phyloP scores from a whole-genome alignment of 2,113 vertebrate species.

The Psettodes erumei region DNA sequence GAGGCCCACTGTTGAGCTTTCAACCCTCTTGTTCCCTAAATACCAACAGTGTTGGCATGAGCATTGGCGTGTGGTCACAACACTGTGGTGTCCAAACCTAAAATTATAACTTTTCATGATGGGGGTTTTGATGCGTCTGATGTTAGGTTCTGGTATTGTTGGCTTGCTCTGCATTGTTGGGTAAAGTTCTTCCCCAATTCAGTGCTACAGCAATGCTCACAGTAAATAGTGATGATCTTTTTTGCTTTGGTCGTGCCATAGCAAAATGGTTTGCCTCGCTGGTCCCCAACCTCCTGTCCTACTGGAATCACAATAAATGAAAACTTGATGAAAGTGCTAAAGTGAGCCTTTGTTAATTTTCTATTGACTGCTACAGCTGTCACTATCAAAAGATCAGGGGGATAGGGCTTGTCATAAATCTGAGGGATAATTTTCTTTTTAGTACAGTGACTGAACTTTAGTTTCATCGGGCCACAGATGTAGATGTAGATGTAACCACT shows the following conservation, averaged over 20 bases:
- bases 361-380: conserved; percentile 64
- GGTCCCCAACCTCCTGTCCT: conserved; percentile 70
- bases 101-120: conserved; percentile 43
- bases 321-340: conserved; percentile 76
- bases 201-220: conserved; percentile 35
- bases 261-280: conserved; percentile 55
- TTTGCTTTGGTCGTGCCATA: conserved; percentile 54
- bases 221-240: conserved; percentile 25
- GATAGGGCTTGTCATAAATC: conserved; percentile 65
- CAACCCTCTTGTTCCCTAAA: conserved; percentile 25
- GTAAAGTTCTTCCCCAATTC: conserved; percentile 39
- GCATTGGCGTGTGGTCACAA: conserved; percentile 53
- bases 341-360: conserved; percentile 67
- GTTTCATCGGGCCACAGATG: conserved; percentile 63
- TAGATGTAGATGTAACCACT: conserved; percentile 46
- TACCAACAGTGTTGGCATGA: conserved; percentile 48
- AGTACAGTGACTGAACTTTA: conserved; percentile 62
- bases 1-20: conserved; percentile 39
- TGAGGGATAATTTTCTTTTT: conserved; percentile 53
- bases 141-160: conserved; percentile 49
- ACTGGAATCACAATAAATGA: conserved; percentile 76
- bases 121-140: conserved; percentile 28
- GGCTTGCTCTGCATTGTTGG: conserved; percentile 46
- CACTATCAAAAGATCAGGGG: conserved; percentile 63
- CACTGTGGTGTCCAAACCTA: conserved; percentile 52